Evolutionary conservation across 2,113 vertebrate genomes (phyloP), one percentile per base, ranked within the genome.

Genomic region (Limnothrissa miodon): DNA sequence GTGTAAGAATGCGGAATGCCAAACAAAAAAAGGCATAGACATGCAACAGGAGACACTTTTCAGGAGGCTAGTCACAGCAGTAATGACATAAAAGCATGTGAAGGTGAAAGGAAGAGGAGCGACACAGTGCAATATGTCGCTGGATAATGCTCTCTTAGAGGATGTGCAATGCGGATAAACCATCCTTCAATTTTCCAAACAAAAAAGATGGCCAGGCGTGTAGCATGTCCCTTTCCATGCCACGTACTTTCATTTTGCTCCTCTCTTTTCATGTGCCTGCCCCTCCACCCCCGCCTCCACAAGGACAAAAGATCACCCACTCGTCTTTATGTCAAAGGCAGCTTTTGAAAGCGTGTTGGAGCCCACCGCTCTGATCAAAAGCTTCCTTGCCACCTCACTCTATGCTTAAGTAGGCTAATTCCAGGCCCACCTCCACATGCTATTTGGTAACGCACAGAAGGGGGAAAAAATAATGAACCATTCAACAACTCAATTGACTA

Each of bases 341-440:
- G 83, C 81, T 70, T 78, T 85, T 85, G 81, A 83, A 88, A 86
- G 82, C 87, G 83, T 44, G 84, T 29, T 36, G 84, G 83, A 15
- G 80, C 84, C 86, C 80, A 7, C 46, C 62, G 9, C 74, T 36
- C 74, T 83, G 84, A 90, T 85, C 87, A 88, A 86, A 88, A 87
- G 82, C 81, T 81, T 78, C 36, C 45, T 85, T 51, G 39, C 84
- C 48, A 80, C 45, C 87, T 80, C 82, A 56, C 62, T 80, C 36
- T 23, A 11, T 62, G 80, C 66, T 79, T 85, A 83, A 87, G 62
- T 82, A 82, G 83, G 80, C 66, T 80, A 85, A 85, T 78, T 51
- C 85, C 74, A 78, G 23, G 56, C 84, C 79, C 84, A n/a, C 7
- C 46, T 81, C 59, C 59, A 45, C 56, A 59, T 78, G 79, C 85